A percentile compares a stretch with the other conserved stretches of the same genome.
phyloP scores from a whole-genome alignment of 2,888 invertebrate species.

The Lumbricus terrestris region DNA sequence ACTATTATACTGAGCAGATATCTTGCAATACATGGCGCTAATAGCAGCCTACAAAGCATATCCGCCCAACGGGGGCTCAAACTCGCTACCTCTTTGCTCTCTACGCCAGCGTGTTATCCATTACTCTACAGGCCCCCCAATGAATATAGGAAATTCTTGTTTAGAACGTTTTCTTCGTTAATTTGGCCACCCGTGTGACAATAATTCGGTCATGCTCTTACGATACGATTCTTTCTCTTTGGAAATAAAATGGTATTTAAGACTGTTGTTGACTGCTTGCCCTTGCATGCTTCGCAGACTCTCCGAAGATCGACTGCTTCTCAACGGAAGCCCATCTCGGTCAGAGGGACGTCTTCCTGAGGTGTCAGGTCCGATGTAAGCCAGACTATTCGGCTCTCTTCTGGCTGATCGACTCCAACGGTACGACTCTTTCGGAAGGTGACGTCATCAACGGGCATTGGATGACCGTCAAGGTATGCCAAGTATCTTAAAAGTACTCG shows the following conservation, averaged over 20 bases:
- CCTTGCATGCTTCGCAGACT: background rate
- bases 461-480: conserved; percentile 15
- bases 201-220: too few relatives aligned
- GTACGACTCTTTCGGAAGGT: conserved; percentile 23
- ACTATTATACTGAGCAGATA: too few relatives aligned
- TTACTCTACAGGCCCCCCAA: too few relatives aligned
- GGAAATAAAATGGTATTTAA: background rate
- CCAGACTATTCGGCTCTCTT: conserved; percentile 19
- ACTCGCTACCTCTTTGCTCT: too few relatives aligned
- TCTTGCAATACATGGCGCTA: too few relatives aligned
- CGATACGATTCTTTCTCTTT: background rate
- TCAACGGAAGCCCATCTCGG: background rate
- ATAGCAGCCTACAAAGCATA: too few relatives aligned
- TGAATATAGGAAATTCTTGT: too few relatives aligned
- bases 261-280: background rate
- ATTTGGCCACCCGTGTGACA: too few relatives aligned
- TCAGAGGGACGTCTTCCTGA: conserved; percentile 11
- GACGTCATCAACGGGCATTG: conserved; percentile 25
- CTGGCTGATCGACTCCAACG: conserved; percentile 24
- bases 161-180: too few relatives aligned
- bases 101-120: too few relatives aligned
- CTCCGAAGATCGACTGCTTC: conserved; percentile 23
- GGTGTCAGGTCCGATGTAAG: conserved; percentile 19
- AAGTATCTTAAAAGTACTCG: background rate
- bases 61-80: too few relatives aligned